Base-by-base conservation (phyloP, 2,797 vertebrate species). In the Emydoidea blandingii region DNA sequence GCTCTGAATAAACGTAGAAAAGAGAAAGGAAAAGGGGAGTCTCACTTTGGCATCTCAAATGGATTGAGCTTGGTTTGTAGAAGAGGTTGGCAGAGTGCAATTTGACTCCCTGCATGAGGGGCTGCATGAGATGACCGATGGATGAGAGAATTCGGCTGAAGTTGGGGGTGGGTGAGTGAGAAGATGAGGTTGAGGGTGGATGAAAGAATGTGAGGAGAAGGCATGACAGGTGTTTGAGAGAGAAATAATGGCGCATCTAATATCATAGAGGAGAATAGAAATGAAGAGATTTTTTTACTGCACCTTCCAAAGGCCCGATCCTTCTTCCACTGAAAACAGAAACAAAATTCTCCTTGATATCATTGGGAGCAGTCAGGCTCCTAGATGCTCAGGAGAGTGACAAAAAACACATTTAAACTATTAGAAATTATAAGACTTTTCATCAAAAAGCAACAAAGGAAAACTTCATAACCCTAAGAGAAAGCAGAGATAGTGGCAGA, bases 221-320 rank as follows among this genome's bases (percentile, higher is more conserved):
- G 44, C 23, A 47, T 76, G 72, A 76, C 47, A 41, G 72, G 12
- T 14, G 23, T 57, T 83, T 83, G 12, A 2, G 47, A 7, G 62
- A 0, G 23, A 47, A 50, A 18, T 0, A 0, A 50, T 16, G 34
- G 27, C 18, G 23, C 0, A 0, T 53, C 27, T 53, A 50, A n/a
- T 5, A 6, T 34, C 15, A n/a, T 0, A 31, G 59, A 57, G 74
- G 44, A 12, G 2, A 83, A 47, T 34, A 65, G 80, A 49, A 84
- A 16, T 5, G 5, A 49, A 5, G 7, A 81, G 12, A 1, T 0
- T 3, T 59, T 5, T 7, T 25, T 37, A 1, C n/a, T 16, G 81
- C 37, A 83, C 34, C 34, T 1, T 21, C 34, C 65, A 19, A 65
- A 68, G 34, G 34, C 62, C 15, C 4, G 15, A 37, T 68, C 15